Base-by-base conservation (phyloP, 2,113 vertebrate genomes). In the Phyllopteryx taeniolatus region DNA sequence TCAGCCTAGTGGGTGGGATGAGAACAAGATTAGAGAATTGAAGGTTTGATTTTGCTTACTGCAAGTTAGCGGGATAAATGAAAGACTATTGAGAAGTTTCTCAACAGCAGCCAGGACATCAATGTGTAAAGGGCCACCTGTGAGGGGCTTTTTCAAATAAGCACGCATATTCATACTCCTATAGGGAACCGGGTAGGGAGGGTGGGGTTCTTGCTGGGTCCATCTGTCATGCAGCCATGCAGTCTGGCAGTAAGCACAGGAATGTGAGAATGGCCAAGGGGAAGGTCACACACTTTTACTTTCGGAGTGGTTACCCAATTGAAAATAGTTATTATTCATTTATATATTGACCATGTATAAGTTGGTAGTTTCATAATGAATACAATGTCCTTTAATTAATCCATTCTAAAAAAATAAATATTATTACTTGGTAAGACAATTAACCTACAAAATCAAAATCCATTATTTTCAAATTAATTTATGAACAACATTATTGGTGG, bases 51-150 rank as follows among this genome's bases (percentile, higher is more conserved):
- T 85, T 82, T 80, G 63, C 67, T 63, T 82, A 67, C 67, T 70
- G 20, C 17, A 10, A 76, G 66, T 73, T 60, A 2, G 70, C 68
- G 60, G 31, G 54, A 60, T 78, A 77, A 83, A 79, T 79, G 64
- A 83, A 81, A 72, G 73, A 75, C 49, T 70, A 75, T 72, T 57
- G 67, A 79, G 42, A 22, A 77, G 71, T 70, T 85, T 79, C 65
- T 68, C 66, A 54, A 63, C 69, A 72, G 82, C 74, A 75, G 76
- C 72, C 76, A 68, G 42, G 70, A 81, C 70, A 83, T 85, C 83
- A 83, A 85, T 84, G 85, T 78, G 65, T 70, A 68, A 63, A 79
- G 79, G 68, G 72, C 74, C 82, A 78, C 87, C 83, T 76, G 79
- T 74, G 76, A 81, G 71, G 73, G 78, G 74, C 70, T 79, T 75